phyloP scores from a whole-genome alignment of 2,113 vertebrate genomes.

The Mungos mungo region DNA sequence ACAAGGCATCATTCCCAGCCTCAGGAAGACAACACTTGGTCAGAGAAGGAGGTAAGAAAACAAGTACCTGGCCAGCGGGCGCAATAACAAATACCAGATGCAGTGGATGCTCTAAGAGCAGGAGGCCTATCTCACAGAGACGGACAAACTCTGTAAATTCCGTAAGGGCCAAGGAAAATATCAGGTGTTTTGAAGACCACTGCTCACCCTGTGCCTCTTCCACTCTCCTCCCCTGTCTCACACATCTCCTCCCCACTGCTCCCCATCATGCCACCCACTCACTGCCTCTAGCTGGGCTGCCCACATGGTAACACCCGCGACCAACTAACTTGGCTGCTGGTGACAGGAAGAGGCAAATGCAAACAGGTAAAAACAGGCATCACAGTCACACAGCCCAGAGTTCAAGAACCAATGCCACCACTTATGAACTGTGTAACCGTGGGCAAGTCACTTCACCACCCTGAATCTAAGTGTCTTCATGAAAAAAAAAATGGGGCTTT shows the following conservation, averaged over 20 bases:
- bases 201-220: neutral
- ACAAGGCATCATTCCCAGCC: neutral
- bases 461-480: neutral
- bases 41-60: slow-evolving; percentile 8
- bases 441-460: neutral
- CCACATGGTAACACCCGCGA: neutral
- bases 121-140: neutral
- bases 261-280: neutral
- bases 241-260: neutral
- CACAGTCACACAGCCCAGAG: neutral
- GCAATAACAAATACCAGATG: neutral
- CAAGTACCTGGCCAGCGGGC: neutral
- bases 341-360: neutral
- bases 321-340: neutral
- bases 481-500: neutral
- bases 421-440: neutral
- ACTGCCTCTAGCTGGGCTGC: neutral
- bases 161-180: neutral
- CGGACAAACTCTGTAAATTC: neutral
- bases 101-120: neutral
- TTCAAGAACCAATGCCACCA: neutral
- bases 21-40: neutral
- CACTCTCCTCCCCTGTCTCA: neutral
- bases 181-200: neutral
- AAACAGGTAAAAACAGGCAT: neutral